Evolutionary conservation across 1,140 invertebrate species (phyloP).

Genomic region (Brachystomella parvula): DNA sequence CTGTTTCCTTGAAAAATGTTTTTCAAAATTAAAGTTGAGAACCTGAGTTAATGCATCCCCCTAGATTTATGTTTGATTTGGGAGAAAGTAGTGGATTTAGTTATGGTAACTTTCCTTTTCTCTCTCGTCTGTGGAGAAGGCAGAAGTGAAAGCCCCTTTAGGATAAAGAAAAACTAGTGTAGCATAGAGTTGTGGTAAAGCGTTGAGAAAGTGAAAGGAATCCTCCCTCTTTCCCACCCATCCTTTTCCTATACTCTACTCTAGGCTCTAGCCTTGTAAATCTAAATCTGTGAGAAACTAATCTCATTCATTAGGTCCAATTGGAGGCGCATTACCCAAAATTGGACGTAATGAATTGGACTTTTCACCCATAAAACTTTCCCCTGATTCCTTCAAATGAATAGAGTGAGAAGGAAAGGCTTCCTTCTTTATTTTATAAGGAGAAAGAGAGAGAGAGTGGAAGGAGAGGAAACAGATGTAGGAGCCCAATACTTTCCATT

Average conservation of each 20-base stretch:
- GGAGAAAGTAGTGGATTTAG: background rate
- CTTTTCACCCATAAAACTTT: conserved; percentile 38
- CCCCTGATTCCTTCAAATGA: conserved; percentile 38
- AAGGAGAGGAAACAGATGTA: too few species aligned
- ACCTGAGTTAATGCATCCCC: too few species aligned
- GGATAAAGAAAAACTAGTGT: background rate
- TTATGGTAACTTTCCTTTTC: background rate
- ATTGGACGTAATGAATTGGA: conserved; percentile 40
- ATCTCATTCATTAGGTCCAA: conserved; percentile 40
- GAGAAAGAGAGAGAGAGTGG: too few species aligned
- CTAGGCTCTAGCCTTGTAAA: conserved; percentile 28
- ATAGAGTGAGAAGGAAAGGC: conserved; percentile 36
- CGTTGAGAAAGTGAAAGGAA: background rate
- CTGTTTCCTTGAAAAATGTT: too few species aligned
- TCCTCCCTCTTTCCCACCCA: background rate
- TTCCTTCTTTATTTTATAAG: too few species aligned
- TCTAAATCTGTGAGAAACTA: conserved; percentile 40
- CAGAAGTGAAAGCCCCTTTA: background rate
- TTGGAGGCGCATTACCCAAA: conserved; percentile 38
- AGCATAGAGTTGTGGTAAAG: background rate
- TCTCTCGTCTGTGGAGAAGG: background rate
- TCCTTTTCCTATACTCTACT: background rate
- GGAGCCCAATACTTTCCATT: conserved; percentile 18
- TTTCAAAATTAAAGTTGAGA: too few species aligned
- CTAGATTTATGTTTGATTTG: too few species aligned